phyloP scores from a whole-genome alignment of 2,113 vertebrate genomes.

The Crotalus horridus region DNA sequence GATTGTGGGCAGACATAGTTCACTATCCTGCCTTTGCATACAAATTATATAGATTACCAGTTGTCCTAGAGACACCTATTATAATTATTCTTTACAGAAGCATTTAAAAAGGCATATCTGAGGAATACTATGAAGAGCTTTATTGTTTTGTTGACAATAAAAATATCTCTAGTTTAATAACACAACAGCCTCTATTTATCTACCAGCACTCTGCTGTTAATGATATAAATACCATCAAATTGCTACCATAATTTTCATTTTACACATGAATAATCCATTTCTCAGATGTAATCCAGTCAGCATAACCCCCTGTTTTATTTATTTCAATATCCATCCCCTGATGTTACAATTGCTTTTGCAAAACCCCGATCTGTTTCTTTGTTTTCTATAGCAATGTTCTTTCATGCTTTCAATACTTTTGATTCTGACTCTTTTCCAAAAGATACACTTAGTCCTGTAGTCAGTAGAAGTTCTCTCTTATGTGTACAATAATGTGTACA shows the following conservation, averaged over 20 bases:
- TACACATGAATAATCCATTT: background rate
- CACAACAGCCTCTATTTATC: background rate
- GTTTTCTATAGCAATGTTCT: background rate
- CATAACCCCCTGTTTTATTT: background rate
- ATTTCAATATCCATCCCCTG: background rate
- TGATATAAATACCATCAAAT: background rate
- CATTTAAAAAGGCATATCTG: background rate
- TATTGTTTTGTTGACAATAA: background rate
- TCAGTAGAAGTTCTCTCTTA: background rate
- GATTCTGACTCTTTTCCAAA: background rate
- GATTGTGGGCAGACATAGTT: background rate
- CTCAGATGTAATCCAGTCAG: background rate
- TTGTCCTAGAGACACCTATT: background rate
- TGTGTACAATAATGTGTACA: background rate
- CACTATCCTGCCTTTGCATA: background rate
- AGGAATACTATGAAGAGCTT: background rate
- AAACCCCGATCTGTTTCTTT: background rate
- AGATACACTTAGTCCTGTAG: background rate
- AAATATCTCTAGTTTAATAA: background rate
- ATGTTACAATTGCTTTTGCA: background rate
- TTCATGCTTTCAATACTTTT: background rate
- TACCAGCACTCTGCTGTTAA: background rate
- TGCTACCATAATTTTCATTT: background rate
- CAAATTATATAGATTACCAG: background rate
- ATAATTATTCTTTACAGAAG: background rate